Base-by-base conservation (phyloP, 2,797 vertebrate species). In the Geotria australis region DNA sequence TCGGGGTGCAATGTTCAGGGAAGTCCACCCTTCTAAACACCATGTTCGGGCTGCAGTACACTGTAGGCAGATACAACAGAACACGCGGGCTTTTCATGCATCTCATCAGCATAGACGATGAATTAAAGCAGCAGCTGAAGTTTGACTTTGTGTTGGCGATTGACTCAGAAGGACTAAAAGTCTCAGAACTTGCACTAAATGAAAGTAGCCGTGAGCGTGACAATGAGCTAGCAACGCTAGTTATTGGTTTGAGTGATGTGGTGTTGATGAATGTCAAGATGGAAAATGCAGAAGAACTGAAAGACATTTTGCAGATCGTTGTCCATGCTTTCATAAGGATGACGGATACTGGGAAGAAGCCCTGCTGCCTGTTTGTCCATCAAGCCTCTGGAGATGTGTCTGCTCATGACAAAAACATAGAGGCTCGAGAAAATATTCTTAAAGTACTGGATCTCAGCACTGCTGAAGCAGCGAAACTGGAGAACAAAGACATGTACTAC, bases 51-150 rank as follows among this genome's bases (percentile, higher is more conserved):
- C 14, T 59, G 3, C 58, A 59, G 15, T 59, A 59, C 3, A 58
- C 62, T 10, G 65, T 66, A 14, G 60, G 65, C 45, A 64, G 64
- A 58, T 64, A 65, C 47, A 57, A 61, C 51, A 55, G 51, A 9
- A 55, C 51, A 7, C 51, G 51, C 51, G 51, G 51, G 55, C 24
- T 24, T n/a, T 55, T 55, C 51, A 24, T 24, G 7, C 9, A 55
- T n/a, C 51, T 55, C 7, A 51, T 55, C 9, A 51, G 7, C n/a
- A 51, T 55, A 7, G 9, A 55, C n/a, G 9, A 8, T 8, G n/a
- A n/a, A n/a, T n/a, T 9, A 9, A 55, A 24, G 3, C 2, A 8
- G 51, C 10, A 2, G 55, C 24, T 55, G 51, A n/a, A 9, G 7
- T 55, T 51, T 3, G 51, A 55, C 51, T 55, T 55, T 24, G 5